These are phyloP conservation scores for Cyclopterus lumpus DNA, from an alignment of 2,797 vertebrate species.

Conservation along the genomic window DNA sequence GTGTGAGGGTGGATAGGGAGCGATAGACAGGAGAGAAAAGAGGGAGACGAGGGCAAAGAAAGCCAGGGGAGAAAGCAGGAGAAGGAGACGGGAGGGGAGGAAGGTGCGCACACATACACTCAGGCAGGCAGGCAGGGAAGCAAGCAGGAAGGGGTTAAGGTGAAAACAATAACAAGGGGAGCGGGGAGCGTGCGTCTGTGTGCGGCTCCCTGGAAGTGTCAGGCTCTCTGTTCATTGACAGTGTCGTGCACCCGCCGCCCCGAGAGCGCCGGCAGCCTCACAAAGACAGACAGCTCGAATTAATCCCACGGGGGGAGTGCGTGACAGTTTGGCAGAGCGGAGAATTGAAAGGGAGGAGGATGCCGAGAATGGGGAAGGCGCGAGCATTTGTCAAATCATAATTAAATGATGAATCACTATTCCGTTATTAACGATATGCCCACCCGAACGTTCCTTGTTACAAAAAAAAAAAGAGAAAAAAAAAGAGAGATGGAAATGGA, in stretches of 20 bases:
- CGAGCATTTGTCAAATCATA: constrained; percentile 99
- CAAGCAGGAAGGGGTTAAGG: constrained; percentile 80
- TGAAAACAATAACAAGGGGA: constrained; percentile 85
- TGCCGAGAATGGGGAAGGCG: constrained; percentile 96
- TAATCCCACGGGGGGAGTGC: constrained; percentile 96
- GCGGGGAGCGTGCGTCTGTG: constrained; percentile 79
- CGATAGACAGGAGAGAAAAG: constrained; percentile 43
- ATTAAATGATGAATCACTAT: constrained; percentile 99
- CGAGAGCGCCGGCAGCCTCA: constrained; percentile 91
- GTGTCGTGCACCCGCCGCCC: constrained; percentile 92
- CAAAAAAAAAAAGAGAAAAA: constrained; percentile 50
- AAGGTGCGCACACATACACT: constrained; percentile 40
- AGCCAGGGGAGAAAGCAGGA: constrained; percentile 40
- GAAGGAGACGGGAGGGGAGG: constrained; percentile 43
- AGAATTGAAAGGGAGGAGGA: constrained; percentile 98
- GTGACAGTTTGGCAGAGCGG: constrained; percentile 97
- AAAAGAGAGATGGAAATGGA: constrained; percentile 58
- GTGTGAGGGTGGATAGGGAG: constrained; percentile 42
- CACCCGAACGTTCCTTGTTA: constrained; percentile 72
- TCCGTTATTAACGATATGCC: constrained; percentile 94
- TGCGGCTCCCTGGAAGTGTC: constrained; percentile 87
- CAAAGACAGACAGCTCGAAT: constrained; percentile 99
- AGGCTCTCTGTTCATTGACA: constrained; percentile 90
- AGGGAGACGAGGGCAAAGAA: constrained; percentile 45
- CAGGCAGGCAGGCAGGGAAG: constrained; percentile 38